Evolutionary conservation across 1,140 invertebrate species (phyloP).

Genomic region (Megalonaias nervosa): DNA sequence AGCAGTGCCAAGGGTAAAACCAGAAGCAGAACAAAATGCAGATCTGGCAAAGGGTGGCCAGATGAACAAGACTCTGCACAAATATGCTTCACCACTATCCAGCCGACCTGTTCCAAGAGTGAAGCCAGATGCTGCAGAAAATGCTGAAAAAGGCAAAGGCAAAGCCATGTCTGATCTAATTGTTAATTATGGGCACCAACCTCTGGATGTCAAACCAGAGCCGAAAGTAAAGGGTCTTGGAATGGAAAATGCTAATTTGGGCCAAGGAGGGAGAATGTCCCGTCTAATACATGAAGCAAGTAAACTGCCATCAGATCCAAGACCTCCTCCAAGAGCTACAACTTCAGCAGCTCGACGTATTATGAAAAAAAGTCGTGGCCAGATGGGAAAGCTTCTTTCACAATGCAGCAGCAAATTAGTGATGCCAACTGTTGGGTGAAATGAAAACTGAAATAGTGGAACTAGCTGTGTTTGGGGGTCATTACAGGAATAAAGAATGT

Average conservation of each 20-base stretch:
- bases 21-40: constrained; percentile 51
- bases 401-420: constrained; percentile 1
- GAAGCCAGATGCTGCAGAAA: constrained; percentile 58
- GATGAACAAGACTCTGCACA: constrained; percentile 47
- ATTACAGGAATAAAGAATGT: too few species aligned
- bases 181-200: constrained; percentile 52
- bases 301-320: constrained; percentile 37
- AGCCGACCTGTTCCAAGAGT: constrained; percentile 52
- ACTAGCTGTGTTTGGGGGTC: too few species aligned
- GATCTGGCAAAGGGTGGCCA: constrained; percentile 48
- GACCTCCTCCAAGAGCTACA: constrained; percentile 49
- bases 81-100: constrained; percentile 41
- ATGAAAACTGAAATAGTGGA: too few species aligned
- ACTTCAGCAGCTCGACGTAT: constrained; percentile 50
- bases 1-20: constrained; percentile 57
- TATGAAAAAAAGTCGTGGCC: constrained; percentile 50
- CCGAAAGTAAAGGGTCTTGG: constrained; percentile 61
- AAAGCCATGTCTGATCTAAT: constrained; percentile 53
- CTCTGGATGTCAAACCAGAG: constrained; percentile 43
- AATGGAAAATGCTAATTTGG: constrained; percentile 54
- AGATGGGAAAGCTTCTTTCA: constrained; percentile 52
- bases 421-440: too few species aligned
- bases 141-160: constrained; percentile 58
- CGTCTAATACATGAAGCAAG: constrained; percentile 59
- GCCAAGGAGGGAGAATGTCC: constrained; percentile 62